Evolutionary conservation across 2,113 vertebrate genomes (phyloP), one percentile per base, ranked within the genome.

Genomic region (Muntiacus muntjak): DNA sequence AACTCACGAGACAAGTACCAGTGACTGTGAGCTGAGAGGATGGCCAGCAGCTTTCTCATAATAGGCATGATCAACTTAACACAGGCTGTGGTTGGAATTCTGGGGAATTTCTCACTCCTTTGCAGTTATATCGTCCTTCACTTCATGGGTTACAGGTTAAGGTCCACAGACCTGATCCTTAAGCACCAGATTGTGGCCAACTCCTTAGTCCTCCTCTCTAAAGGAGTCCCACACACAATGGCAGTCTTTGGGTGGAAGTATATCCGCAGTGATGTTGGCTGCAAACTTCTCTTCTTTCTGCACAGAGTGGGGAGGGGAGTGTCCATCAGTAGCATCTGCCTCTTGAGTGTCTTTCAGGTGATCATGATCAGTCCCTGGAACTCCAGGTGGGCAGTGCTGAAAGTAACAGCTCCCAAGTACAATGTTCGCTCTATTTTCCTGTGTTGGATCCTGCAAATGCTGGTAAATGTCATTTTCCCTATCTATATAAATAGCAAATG

Each of bases 401-500:
- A 81, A 62, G 76, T 21, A 21, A 52, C 79, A 40, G 15, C 45
- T 28, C 76, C 57, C 23, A 26, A 82, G 25, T 81, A 62, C 10
- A 2, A 30, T 6, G 33, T 8, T 60, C 11, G 2, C 60, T 36
- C 86, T n/a, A 23, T 52, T 6, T 52, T n/a, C 47, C 87, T 88
- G 47, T 36, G 14, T 25, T 71, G 87, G 62, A 15, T 88, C 33
- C 33, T 71, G 11, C 43, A 88, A 28, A 40, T 71, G 87, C 1
- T 54, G 62, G 23, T 54, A 36, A 54, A 54, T 55, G 1, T 55
- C 2, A 28, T 55, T 55, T 89, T 76, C 1, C n/a, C 17, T 16
- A 0, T 67, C 0, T 0, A 43, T 21, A 0, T 82, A 40, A 21
- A 0, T 15, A 11, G 57, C 15, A 50, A 28, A 28, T 0, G 0